phyloP scores from a whole-genome alignment of 2,113 vertebrate genomes.

The Laterallus jamaicensis region DNA sequence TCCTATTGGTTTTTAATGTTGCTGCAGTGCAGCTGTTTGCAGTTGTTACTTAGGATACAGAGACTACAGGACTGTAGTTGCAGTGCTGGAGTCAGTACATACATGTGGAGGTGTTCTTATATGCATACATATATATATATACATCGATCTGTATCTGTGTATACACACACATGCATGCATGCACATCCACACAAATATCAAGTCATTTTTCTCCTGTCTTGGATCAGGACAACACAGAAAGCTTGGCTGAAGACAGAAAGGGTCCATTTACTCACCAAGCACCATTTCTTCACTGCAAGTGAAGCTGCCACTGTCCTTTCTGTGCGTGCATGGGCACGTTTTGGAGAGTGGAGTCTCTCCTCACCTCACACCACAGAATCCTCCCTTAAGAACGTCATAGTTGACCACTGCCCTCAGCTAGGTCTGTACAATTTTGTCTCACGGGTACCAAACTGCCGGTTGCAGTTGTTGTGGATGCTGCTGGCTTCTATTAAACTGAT shows the following conservation, averaged over 20 bases:
- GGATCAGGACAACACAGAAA: not conserved
- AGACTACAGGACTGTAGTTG: not conserved
- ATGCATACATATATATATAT: no score
- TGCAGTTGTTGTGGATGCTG: not conserved
- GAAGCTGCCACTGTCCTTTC: not conserved
- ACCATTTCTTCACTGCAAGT: not conserved
- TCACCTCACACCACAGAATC: not conserved
- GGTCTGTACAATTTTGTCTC: not conserved
- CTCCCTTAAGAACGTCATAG: not conserved
- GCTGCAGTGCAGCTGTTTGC: not conserved
- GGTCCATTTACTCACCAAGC: not conserved
- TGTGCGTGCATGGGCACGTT: not conserved
- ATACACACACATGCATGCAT: not conserved
- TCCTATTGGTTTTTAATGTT: not conserved
- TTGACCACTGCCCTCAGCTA: not conserved
- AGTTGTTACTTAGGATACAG: not conserved
- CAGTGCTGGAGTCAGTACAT: not conserved
- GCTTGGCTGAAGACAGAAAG: conserved; percentile 28
- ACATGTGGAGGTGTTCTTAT: not conserved
- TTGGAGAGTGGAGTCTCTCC: not conserved
- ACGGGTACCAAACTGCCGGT: not conserved
- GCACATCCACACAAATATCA: not conserved
- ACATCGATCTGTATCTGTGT: no score
- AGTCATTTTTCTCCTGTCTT: not conserved
- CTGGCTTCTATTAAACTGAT: not conserved